Evolutionary conservation across 2,888 invertebrate species (phyloP).

Genomic region (Leptopilina drosophilae): DNA sequence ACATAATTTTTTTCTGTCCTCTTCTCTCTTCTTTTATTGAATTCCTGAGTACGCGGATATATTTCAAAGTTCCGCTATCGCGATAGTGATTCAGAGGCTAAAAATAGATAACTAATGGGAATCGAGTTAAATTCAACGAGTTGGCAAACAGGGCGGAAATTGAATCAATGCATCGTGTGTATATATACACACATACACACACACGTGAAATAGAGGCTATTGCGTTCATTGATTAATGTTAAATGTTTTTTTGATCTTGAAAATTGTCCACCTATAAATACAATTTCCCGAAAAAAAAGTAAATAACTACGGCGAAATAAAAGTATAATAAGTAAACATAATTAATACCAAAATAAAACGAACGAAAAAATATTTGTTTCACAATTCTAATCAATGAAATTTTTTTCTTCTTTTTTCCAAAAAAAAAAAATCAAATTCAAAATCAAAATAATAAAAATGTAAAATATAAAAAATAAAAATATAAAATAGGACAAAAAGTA

Average conservation of each 20-base stretch:
- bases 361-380: no score
- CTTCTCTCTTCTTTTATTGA: neutral
- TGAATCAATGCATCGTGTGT: conserved; percentile 40
- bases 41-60: neutral
- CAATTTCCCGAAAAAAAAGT: no score
- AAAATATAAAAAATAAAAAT: no score
- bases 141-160: conserved; percentile 50
- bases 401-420: no score
- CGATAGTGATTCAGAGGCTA: conserved; percentile 24
- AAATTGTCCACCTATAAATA: neutral
- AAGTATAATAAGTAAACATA: no score
- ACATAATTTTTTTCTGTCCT: neutral
- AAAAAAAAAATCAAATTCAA: no score
- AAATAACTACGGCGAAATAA: no score
- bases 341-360: no score
- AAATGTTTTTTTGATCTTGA: conserved; percentile 10
- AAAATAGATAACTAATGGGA: conserved; percentile 52
- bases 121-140: conserved; percentile 54
- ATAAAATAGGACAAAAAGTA: no score
- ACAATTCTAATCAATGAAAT: no score
- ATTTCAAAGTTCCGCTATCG: conserved; percentile 2
- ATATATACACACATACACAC: neutral
- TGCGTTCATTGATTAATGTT: conserved; percentile 26
- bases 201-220: neutral
- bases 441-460: no score